These are phyloP conservation scores for Hippocampus kuda DNA, from an alignment of 2,797 vertebrate species.

Conservation along the genomic window DNA sequence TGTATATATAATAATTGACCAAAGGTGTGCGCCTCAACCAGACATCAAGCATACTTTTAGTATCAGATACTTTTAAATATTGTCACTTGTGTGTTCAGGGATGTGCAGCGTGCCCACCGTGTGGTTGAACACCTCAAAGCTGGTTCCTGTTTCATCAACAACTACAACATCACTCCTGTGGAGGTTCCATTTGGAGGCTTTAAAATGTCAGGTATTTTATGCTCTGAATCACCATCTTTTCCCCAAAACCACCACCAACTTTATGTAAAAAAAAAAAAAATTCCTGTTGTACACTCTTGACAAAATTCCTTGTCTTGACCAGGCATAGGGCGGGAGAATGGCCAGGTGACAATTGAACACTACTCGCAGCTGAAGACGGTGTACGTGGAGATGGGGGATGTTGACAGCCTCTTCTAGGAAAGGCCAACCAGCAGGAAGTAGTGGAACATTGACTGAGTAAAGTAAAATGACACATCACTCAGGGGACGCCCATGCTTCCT, in stretches of 20 bases:
- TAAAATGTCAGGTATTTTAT: slow-evolving; percentile 82
- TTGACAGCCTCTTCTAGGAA: slow-evolving; percentile 80
- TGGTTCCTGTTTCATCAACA: slow-evolving; percentile 92
- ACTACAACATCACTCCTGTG: slow-evolving; percentile 89
- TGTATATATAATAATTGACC: not conserved
- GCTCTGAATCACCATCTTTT: not conserved
- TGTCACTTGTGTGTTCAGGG: slow-evolving; percentile 55
- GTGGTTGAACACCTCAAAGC: slow-evolving; percentile 83
- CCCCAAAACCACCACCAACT: too few species aligned
- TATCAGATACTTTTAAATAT: not conserved
- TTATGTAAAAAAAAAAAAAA: not conserved
- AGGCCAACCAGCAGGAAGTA: not conserved
- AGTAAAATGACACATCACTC: not conserved
- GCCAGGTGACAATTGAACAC: slow-evolving; percentile 81
- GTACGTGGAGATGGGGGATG: slow-evolving; percentile 91
- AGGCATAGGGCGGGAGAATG: slow-evolving; percentile 96
- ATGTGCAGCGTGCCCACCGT: slow-evolving; percentile 84
- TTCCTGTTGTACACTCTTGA: not conserved
- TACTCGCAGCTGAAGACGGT: slow-evolving; percentile 93
- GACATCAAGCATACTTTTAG: not conserved
- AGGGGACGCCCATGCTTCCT: not conserved
- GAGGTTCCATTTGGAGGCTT: slow-evolving; percentile 95
- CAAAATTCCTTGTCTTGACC: slow-evolving; percentile 15
- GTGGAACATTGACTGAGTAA: not conserved
- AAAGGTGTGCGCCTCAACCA: not conserved